phyloP scores from a whole-genome alignment of 2,113 vertebrate genomes.

The Callospermophilus lateralis region DNA sequence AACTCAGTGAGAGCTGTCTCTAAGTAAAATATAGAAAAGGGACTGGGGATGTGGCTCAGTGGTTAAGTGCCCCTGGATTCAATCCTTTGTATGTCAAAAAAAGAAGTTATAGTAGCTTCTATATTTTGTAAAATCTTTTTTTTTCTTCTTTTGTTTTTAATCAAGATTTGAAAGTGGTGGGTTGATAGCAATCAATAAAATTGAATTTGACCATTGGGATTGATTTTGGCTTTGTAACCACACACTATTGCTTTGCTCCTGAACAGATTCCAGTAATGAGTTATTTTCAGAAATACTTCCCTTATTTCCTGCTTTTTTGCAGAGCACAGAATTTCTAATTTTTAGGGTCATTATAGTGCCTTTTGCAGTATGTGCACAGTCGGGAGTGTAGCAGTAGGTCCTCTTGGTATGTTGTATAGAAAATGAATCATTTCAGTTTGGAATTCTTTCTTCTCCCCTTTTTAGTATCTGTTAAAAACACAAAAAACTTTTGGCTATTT shows the following conservation, averaged over 20 bases:
- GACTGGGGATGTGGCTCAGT: no score
- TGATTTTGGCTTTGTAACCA: not conserved
- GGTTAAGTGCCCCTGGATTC: no score
- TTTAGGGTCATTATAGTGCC: not conserved
- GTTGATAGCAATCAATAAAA: not conserved
- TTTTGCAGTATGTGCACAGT: not conserved
- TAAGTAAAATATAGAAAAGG: no score
- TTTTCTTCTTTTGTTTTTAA: not conserved
- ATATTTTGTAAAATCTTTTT: not conserved
- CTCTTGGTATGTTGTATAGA: not conserved
- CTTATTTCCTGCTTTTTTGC: not conserved
- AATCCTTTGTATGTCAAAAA: no score
- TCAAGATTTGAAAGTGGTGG: not conserved
- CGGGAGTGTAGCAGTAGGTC: not conserved
- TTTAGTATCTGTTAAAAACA: not conserved
- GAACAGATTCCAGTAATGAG: not conserved
- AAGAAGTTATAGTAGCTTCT: not conserved
- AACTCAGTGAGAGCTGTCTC: no score
- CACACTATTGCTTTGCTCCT: not conserved
- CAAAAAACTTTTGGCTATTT: not conserved
- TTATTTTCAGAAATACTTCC: not conserved
- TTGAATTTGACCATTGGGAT: not conserved
- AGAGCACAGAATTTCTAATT: not conserved
- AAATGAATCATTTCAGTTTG: slow-evolving; percentile 13
- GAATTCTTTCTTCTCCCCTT: not conserved